Evolutionary conservation across 2,888 invertebrate species (phyloP).

Genomic region (Stomorhina lunata): DNA sequence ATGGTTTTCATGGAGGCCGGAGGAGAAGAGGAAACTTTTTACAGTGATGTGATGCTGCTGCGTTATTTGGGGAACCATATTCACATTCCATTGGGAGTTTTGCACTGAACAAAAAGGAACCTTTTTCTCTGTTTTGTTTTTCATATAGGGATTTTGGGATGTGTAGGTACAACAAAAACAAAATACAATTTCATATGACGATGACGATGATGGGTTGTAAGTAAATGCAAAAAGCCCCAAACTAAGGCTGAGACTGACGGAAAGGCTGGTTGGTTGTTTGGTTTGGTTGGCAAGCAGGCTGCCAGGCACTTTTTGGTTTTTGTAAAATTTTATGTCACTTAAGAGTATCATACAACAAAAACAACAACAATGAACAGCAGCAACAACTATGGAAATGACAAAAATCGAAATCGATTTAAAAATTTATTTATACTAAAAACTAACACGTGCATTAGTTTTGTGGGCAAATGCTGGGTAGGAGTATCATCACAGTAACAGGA

Average conservation of each 20-base stretch:
- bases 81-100: slow-evolving; percentile 60
- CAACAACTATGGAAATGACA: slow-evolving; percentile 43
- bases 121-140: slow-evolving; percentile 59
- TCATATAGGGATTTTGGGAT: slow-evolving; percentile 62
- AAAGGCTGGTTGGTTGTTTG: too few relatives aligned
- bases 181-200: slow-evolving; percentile 47
- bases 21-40: slow-evolving; percentile 40
- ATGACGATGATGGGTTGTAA: slow-evolving; percentile 46
- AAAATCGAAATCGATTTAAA: slow-evolving; percentile 66
- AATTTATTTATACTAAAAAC: slow-evolving; percentile 64
- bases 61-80: slow-evolving; percentile 65
- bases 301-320: slow-evolving; percentile 47
- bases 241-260: too few relatives aligned
- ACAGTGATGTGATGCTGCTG: slow-evolving; percentile 60
- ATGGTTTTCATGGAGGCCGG: slow-evolving; percentile 1
- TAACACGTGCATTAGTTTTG: slow-evolving; percentile 58
- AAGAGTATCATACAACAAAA: slow-evolving; percentile 39
- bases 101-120: slow-evolving; percentile 61
- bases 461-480: background rate
- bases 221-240: slow-evolving; percentile 38
- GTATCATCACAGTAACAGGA: background rate
- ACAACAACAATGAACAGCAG: background rate
- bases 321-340: slow-evolving; percentile 63
- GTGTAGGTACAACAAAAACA: slow-evolving; percentile 63
- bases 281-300: slow-evolving; percentile 9